Evolutionary conservation across 2,113 vertebrate genomes (phyloP).

Genomic region (Cranoglanis bouderius): DNA sequence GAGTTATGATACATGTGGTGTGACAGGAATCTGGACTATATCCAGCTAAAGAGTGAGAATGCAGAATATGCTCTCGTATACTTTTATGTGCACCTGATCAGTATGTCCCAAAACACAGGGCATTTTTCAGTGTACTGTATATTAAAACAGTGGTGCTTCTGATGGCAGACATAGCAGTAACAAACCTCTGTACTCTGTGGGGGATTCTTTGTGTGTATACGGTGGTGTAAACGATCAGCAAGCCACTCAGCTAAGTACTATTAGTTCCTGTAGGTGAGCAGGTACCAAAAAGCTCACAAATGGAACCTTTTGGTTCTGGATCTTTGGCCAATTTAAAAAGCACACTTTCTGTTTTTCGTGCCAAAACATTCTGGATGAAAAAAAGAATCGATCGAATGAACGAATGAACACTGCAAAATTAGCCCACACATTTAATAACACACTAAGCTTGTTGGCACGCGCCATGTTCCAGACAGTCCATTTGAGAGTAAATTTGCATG

Average conservation of each 20-base stretch:
- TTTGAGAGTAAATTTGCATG: constrained; percentile 26
- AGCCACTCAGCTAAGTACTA: background rate
- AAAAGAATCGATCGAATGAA: background rate
- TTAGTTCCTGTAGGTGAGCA: background rate
- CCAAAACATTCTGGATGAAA: background rate
- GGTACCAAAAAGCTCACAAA: background rate
- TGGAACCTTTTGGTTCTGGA: no score
- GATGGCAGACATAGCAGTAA: background rate
- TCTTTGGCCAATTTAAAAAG: background rate
- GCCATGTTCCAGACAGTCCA: background rate
- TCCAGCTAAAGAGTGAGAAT: background rate
- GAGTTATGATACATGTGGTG: background rate
- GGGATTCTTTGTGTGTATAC: background rate
- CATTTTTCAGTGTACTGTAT: background rate
- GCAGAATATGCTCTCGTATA: background rate
- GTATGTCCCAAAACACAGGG: background rate
- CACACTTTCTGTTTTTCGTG: background rate
- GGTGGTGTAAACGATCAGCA: background rate
- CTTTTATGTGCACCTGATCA: background rate
- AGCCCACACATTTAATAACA: constrained; percentile 28
- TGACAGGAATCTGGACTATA: constrained; percentile 10
- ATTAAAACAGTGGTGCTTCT: background rate
- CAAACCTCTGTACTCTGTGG: background rate
- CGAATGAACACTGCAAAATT: constrained; percentile 20
- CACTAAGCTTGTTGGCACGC: constrained; percentile 35